These are phyloP conservation scores for Nectonema munidae DNA, from an alignment of 2,888 invertebrate genomes.

Conservation along the genomic window DNA sequence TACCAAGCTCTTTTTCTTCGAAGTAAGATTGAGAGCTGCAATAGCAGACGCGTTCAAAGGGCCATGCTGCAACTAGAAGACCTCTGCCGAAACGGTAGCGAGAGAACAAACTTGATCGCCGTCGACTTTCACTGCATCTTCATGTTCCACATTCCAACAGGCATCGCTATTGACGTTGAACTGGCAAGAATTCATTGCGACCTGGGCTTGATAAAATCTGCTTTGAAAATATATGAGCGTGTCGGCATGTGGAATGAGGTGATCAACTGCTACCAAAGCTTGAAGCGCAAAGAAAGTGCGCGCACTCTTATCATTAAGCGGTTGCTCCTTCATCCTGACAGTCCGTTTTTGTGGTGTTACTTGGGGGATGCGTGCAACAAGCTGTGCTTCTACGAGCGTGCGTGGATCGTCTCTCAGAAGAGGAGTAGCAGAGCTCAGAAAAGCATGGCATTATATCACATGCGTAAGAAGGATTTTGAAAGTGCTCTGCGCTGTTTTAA, in stretches of 20 bases:
- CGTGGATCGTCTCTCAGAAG: conserved; percentile 53
- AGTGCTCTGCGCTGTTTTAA: too few species aligned
- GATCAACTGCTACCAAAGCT: conserved; percentile 50
- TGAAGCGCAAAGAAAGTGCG: conserved; percentile 46
- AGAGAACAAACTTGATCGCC: too few species aligned
- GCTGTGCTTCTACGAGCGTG: conserved; percentile 43
- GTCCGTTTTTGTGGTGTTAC: conserved; percentile 52
- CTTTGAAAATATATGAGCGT: conserved; percentile 24
- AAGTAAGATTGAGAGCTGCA: too few species aligned
- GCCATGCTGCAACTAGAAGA: too few species aligned
- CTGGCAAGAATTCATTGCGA: conserved; percentile 21
- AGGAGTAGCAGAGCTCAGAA: conserved; percentile 50
- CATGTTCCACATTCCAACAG: conserved; percentile 18
- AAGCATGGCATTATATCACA: conserved; percentile 47
- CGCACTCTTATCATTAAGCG: conserved; percentile 34
- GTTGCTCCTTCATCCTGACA: conserved; percentile 39
- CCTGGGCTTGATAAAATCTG: conserved; percentile 23
- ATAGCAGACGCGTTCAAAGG: too few species aligned
- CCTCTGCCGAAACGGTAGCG: too few species aligned
- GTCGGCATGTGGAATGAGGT: conserved; percentile 63
- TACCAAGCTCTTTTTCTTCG: too few species aligned
- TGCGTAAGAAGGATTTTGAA: conserved; percentile 30
- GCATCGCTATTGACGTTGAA: conserved; percentile 21
- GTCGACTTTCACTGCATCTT: conserved; percentile 16
- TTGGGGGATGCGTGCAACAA: conserved; percentile 60